Conservation (phyloP, 2,888 invertebrate species). For the Molorchus minor region DNA sequence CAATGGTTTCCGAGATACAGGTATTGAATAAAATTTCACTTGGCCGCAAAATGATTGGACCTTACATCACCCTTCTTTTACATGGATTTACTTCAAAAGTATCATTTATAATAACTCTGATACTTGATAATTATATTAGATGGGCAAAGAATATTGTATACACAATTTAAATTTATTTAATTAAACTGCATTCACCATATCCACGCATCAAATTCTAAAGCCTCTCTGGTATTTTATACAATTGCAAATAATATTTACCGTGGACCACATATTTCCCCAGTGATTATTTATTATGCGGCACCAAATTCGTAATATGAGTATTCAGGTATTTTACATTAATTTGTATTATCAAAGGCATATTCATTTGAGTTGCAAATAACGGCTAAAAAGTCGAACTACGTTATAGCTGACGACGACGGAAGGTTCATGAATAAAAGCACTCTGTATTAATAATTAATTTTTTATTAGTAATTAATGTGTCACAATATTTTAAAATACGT, state of each 20-base stretch:
- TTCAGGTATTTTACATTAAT: constrained; percentile 31
- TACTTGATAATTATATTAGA: no score
- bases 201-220: no score
- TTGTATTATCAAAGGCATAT: constrained; percentile 30
- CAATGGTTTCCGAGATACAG: no score
- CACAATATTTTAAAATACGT: constrained; percentile 59
- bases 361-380: constrained; percentile 33
- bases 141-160: no score
- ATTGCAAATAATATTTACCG: background rate
- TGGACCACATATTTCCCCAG: background rate
- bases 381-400: constrained; percentile 16
- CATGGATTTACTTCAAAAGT: no score
- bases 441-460: constrained; percentile 47
- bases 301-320: constrained; percentile 17
- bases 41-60: no score
- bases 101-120: no score
- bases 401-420: background rate
- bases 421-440: constrained; percentile 23
- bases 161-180: no score
- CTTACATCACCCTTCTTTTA: no score
- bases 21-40: no score
- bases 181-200: no score
- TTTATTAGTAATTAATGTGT: constrained; percentile 59
- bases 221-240: background rate
- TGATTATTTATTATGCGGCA: constrained; percentile 2